Percentiles rank a stretch among this genome's conserved stretches.
Conservation (phyloP, 2,888 invertebrate genomes). For the Gordius sp. region DNA sequence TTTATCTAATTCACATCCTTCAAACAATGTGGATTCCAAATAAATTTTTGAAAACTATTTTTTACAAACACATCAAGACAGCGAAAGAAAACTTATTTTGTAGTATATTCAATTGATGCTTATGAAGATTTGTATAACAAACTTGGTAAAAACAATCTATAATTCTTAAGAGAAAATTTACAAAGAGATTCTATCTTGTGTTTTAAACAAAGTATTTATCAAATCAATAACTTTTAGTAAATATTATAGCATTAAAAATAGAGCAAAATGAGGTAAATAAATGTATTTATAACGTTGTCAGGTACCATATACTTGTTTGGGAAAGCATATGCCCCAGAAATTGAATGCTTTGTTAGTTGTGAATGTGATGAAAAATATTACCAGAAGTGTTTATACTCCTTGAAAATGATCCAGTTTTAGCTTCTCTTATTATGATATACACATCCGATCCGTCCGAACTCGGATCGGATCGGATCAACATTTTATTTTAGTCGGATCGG, state of each 20-base stretch:
- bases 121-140: constrained; percentile 3
- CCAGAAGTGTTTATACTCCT: neutral
- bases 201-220: neutral
- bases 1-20: too few species aligned
- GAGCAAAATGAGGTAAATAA: neutral
- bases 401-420: neutral
- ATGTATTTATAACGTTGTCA: neutral
- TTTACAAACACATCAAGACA: too few species aligned
- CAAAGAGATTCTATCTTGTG: neutral
- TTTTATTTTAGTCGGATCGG: too few species aligned
- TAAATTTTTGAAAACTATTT: too few species aligned
- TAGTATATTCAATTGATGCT: constrained; percentile 1
- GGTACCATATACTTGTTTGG: constrained; percentile 1
- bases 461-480: too few species aligned
- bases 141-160: neutral
- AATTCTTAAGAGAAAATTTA: neutral
- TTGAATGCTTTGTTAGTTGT: neutral
- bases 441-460: too few species aligned
- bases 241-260: neutral
- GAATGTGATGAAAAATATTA: neutral
- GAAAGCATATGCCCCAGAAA: neutral
- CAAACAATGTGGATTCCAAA: too few species aligned
- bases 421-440: too few species aligned
- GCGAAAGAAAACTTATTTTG: too few species aligned
- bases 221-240: neutral